phyloP scores from a whole-genome alignment of 2,888 invertebrate species.

The Folsomia candida region DNA sequence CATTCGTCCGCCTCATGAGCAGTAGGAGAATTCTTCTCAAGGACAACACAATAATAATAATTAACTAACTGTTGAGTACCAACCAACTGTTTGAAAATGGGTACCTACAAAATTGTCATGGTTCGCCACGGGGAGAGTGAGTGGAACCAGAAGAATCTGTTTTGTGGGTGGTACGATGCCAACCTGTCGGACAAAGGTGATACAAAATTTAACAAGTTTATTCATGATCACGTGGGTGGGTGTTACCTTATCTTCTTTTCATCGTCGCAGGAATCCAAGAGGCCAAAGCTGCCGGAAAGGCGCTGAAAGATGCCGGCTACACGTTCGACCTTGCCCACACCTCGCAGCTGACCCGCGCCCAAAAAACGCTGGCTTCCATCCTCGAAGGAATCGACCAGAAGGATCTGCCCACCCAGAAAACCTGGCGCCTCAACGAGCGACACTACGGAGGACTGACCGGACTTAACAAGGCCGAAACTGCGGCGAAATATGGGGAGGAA shows the following conservation, averaged over 20 bases:
- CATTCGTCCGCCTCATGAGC: too few species aligned
- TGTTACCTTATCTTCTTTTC: too few species aligned
- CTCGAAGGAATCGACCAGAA: slow-evolving; percentile 66
- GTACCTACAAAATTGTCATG: slow-evolving; percentile 62
- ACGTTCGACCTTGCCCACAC: slow-evolving; percentile 78
- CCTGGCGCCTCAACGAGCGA: slow-evolving; percentile 83
- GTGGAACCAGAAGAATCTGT: slow-evolving; percentile 71
- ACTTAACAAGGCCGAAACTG: slow-evolving; percentile 78
- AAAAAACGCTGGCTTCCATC: slow-evolving; percentile 68
- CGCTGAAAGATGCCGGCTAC: slow-evolving; percentile 67
- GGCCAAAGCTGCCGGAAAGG: slow-evolving; percentile 69
- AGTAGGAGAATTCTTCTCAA: too few species aligned
- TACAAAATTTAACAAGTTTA: too few species aligned
- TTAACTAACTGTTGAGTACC: too few species aligned
- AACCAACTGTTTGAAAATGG: too few species aligned
- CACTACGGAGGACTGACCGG: slow-evolving; percentile 86
- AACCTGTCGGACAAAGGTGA: slow-evolving; percentile 68
- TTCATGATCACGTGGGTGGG: too few species aligned
- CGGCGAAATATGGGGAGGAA: slow-evolving; percentile 78
- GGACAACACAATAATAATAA: too few species aligned
- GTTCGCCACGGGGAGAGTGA: slow-evolving; percentile 73
- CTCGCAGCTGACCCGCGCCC: slow-evolving; percentile 74
- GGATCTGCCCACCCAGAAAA: slow-evolving; percentile 66
- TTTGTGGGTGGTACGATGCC: slow-evolving; percentile 73
- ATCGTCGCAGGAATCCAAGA: slow-evolving; percentile 67